Base-by-base conservation (phyloP, 2,113 vertebrate genomes). In the Polypterus senegalus region DNA sequence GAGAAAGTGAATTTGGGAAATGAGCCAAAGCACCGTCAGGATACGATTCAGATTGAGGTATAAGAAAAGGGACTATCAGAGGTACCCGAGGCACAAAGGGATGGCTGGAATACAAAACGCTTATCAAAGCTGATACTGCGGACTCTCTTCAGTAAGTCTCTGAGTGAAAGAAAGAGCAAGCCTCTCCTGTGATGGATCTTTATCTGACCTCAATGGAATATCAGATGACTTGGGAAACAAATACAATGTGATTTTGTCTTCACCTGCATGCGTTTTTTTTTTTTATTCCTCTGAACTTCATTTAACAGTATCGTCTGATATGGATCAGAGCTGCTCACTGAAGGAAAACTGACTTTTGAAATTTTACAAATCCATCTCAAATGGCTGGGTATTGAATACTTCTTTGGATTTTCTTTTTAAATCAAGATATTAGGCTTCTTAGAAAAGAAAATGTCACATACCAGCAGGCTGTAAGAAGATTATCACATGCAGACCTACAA, bases 1-100 rank as follows among this genome's bases (percentile, higher is more conserved):
- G 95, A 99, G 76, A 98, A 97, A 67, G 95, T 92, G 2, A 92
- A 94, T 58, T 78, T 99, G 6, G 89, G 87, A 56, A 96, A 95
- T 0, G 95, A 98, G 83, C 88, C 94, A 66, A 97, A 96, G 75
- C 83, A 89, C 67, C 89, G 81, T 54, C 87, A 90, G 77, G 96
- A 99, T 82, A 86, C 83, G 0, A 83, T 97, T 68, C 83, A 75
- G 65, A 95, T 99, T 4, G 96, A 99, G 83, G 93, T 98, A 61
- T 98, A 82, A 79, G 61, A 9, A 27, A 45, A 49, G 3, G 9
- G 3, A 9, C 51, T 8, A 5, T 7, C 43, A 8, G 27, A 27
- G 27, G 27, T 27, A 27, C 27, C 47, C 10, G 5, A 52, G 11
- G 10, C 45, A 58, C 56, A 58, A 5, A 47, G 57, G 10, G 45